A percentile compares a stretch with the other conserved stretches of the same genome.
Conservation (phyloP, 2,888 invertebrate species). For the Dicyrtoma fusca region DNA sequence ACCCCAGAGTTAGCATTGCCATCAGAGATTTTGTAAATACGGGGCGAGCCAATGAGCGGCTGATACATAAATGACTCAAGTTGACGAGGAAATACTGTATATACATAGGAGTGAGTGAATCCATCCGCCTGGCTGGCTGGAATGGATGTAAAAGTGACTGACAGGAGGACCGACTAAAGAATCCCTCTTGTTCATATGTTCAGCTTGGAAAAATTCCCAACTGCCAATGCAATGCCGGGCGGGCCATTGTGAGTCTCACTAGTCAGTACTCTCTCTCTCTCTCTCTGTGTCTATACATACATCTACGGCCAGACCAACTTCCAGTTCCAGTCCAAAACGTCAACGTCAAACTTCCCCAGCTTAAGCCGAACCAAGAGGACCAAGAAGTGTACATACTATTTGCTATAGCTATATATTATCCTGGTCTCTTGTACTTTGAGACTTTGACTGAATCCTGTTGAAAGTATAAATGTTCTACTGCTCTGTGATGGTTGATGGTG, state of each 20-base stretch:
- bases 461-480: too few relatives aligned
- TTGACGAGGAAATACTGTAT: neutral
- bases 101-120: constrained; percentile 23
- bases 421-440: too few relatives aligned
- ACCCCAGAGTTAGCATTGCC: neutral
- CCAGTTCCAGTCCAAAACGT: too few relatives aligned
- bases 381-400: too few relatives aligned
- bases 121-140: constrained; percentile 7
- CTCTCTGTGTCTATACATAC: too few relatives aligned
- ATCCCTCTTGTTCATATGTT: constrained; percentile 23
- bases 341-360: too few relatives aligned
- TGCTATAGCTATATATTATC: too few relatives aligned
- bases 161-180: constrained; percentile 32
- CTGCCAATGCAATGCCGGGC: constrained; percentile 14
- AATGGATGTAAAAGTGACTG: constrained; percentile 22
- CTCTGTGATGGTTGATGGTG: too few relatives aligned
- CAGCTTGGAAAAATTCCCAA: constrained; percentile 29
- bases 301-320: too few relatives aligned
- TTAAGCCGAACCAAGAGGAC: too few relatives aligned
- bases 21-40: constrained; percentile 30
- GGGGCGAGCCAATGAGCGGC: constrained; percentile 32
- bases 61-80: constrained; percentile 1
- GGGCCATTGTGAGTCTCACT: neutral
- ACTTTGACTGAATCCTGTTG: too few relatives aligned
- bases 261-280: too few relatives aligned